Evolutionary conservation across 2,888 invertebrate species (phyloP), one percentile per base, ranked within the genome.

Genomic region (Hipparchia sbordonii): DNA sequence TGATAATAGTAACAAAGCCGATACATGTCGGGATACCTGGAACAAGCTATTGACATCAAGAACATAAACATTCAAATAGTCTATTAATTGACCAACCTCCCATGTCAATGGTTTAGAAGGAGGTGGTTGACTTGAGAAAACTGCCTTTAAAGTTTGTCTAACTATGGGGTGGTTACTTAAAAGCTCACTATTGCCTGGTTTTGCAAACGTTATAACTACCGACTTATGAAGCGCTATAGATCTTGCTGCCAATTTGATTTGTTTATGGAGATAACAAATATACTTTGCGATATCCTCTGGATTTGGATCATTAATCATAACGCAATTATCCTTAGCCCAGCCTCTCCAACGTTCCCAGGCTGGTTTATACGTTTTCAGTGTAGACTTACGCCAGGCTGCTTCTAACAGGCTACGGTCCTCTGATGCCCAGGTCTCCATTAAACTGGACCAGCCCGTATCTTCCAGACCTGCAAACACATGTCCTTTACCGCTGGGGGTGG

Each of bases 361-460:
- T n/a, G 61, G 61, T 61, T n/a, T 45, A n/a, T 61, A 61, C 9
- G 61, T 61, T 61, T 61, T 61, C 12, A 61, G 46, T 45, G 61
- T 45, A n/a, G 61, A 61, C 9, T 45, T 45, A 45, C 61, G n/a
- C 46, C 61, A 61, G 12, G 45, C 45, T 46, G n/a, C 7, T 45
- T 61, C 61, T n/a, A 61, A n/a, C 8, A 61, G 8, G 5, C 7
- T 45, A 45, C 61, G 45, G 7, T 61, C 45, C 46, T 61, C 61
- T 7, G 12, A 46, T 6, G 61, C 12, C 45, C 61, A 61, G n/a
- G 45, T 2, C n/a, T 45, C 61, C n/a, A 61, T 2, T 61, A 45
- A 45, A 12, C 45, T 12, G n/a, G 61, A 46, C 61, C 61, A 61
- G 61, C 61, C 61, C 7, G 61, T 45, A 61, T 45, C 6, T 45